Conservation (phyloP, 2,888 invertebrate species). For the Synergus itoensis region DNA sequence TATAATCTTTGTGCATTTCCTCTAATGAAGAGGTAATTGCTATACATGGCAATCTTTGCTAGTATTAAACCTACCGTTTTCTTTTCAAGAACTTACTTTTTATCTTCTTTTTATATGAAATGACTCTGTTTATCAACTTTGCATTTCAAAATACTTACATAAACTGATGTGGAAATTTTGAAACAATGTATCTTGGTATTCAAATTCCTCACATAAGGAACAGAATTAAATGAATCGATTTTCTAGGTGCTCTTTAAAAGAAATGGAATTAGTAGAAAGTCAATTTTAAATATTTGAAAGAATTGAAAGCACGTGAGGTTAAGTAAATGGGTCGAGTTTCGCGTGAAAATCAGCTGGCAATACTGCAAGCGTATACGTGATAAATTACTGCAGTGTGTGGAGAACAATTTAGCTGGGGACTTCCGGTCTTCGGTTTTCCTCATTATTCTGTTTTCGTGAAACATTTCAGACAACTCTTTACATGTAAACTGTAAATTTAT, state of each 20-base stretch:
- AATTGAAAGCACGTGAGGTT: slow-evolving; percentile 33
- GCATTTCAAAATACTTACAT: background rate
- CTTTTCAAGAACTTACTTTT: background rate
- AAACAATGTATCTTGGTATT: background rate
- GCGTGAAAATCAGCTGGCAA: slow-evolving; percentile 18
- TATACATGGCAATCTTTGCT: background rate
- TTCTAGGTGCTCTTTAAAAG: background rate
- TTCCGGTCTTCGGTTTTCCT: background rate
- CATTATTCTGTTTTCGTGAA: background rate
- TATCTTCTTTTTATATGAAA: background rate
- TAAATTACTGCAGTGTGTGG: slow-evolving; percentile 21
- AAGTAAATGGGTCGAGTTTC: slow-evolving; percentile 5
- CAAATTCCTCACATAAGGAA: background rate
- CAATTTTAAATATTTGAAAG: slow-evolving; percentile 26
- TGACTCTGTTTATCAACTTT: background rate
- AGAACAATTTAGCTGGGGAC: slow-evolving; percentile 8
- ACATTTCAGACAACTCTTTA: slow-evolving; percentile 1
- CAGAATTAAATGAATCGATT: background rate
- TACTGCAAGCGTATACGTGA: slow-evolving; percentile 6
- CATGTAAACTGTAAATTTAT: background rate
- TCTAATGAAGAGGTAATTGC: background rate
- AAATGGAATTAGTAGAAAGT: background rate
- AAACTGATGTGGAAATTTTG: background rate
- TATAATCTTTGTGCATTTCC: background rate
- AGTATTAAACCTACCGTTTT: background rate